Evolutionary conservation across 2,113 vertebrate genomes (phyloP).

Genomic region (Rhinogobius similis): DNA sequence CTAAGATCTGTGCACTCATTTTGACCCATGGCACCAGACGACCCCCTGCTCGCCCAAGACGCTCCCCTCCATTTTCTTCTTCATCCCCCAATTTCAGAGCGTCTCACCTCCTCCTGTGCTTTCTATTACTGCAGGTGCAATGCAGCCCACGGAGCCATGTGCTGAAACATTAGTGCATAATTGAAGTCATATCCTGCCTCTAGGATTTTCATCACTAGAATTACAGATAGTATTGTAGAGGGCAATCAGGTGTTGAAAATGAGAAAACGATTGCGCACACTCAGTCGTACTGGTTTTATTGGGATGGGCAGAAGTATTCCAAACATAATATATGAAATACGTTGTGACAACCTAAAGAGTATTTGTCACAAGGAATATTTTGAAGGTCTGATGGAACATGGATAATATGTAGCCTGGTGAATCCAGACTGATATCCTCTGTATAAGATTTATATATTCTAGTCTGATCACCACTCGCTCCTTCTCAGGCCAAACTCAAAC

Average conservation of each 20-base stretch:
- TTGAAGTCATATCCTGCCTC: constrained; percentile 20
- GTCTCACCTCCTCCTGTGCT: constrained; percentile 22
- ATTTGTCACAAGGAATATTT: no score
- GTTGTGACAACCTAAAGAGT: neutral
- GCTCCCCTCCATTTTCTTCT: constrained; percentile 20
- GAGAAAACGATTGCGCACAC: neutral
- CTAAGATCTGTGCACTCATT: constrained; percentile 29
- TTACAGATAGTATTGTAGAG: neutral
- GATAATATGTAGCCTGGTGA: no score
- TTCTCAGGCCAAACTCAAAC: no score
- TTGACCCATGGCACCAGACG: constrained; percentile 14
- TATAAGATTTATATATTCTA: no score
- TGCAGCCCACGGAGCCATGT: neutral
- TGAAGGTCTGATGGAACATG: no score
- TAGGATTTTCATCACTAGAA: neutral
- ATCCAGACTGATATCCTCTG: no score
- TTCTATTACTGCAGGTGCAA: constrained; percentile 12
- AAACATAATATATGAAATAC: neutral
- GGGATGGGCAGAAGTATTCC: neutral
- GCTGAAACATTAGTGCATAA: constrained; percentile 15
- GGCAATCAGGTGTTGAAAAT: neutral
- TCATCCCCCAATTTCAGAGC: neutral
- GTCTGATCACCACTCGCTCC: no score
- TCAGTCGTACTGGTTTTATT: neutral
- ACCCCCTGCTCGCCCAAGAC: neutral